Conservation (phyloP, 2,113 vertebrate species). For the Poicephalus meyeri region DNA sequence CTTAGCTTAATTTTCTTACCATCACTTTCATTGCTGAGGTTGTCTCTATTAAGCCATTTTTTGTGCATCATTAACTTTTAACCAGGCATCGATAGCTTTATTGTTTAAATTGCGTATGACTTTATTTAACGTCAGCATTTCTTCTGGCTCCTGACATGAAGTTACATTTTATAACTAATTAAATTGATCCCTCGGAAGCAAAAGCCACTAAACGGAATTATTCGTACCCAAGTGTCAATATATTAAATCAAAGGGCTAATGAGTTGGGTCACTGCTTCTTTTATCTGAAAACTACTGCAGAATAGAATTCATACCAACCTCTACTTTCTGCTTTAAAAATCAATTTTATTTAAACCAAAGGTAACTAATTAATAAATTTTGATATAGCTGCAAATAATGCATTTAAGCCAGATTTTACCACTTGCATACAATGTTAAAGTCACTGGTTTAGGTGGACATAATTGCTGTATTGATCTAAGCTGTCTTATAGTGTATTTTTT, state of each 20-base stretch:
- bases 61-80: slow-evolving; percentile 98
- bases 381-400: slow-evolving; percentile 73
- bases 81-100: slow-evolving; percentile 92
- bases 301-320: slow-evolving; percentile 74
- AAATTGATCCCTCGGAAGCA: slow-evolving; percentile 95
- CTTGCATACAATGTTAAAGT: not conserved
- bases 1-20: slow-evolving; percentile 90
- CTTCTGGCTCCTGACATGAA: slow-evolving; percentile 93
- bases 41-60: slow-evolving; percentile 92
- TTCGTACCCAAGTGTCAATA: slow-evolving; percentile 99
- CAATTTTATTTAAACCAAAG: slow-evolving; percentile 75
- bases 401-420: slow-evolving; percentile 45
- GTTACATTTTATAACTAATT: slow-evolving; percentile 99
- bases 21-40: slow-evolving; percentile 85
- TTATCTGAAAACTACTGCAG: slow-evolving; percentile 90
- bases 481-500: slow-evolving; percentile 30
- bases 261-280: slow-evolving; percentile 96
- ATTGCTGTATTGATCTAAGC: slow-evolving; percentile 41
- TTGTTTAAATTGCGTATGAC: slow-evolving; percentile 92
- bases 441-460: slow-evolving; percentile 5
- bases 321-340: slow-evolving; percentile 79
- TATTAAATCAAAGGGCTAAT: slow-evolving; percentile 99
- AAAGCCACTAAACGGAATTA: slow-evolving; percentile 98
- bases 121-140: slow-evolving; percentile 99
- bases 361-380: slow-evolving; percentile 75